Base-by-base conservation (phyloP, 2,797 vertebrate species). In the Alca torda region DNA sequence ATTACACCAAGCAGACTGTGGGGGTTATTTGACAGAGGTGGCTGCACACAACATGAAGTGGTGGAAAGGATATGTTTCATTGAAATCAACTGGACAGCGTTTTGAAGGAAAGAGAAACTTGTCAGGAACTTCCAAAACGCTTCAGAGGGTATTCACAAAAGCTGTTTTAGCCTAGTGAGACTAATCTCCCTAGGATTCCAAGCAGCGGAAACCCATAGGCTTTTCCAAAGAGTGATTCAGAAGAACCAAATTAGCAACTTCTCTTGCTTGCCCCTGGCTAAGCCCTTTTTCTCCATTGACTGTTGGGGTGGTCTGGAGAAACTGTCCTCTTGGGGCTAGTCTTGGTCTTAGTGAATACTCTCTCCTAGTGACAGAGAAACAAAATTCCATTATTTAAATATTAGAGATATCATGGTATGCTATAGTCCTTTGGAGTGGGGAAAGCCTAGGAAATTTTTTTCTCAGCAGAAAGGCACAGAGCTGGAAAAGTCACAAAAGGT, bases 291-390 rank as follows among this genome's bases (percentile, higher is more conserved):
- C 30, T 82, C 11, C 17, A 21, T 5, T 85, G 54, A 54, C 39
- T 50, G 2, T 74, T 93, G 26, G 24, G 1, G 2, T 74, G 39
- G 43, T 79, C 75, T 79, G 35, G 37, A 85, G 72, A 94, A 87
- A 83, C 3, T 0, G 0, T 7, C 16, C 7, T 30, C 43, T 53
- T 1, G 2, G 41, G 28, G 9, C 41, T 82, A 31, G 31, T 70
- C 59, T 70, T 86, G 16, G 6, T 77, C 51, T 70, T 80, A 45
- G 61, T 78, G 14, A 84, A 65, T 88, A 70, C 30, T 25, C 6
- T 74, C 4, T 69, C 15, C 25, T 53, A 3, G 6, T 85, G 50
- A 43, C 28, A 73, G 50, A 88, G 25, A 64, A 94, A 69, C 10
- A 69, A 84, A 92, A 87, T 53, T 37, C 7, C 4, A 19, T 54